Conservation (phyloP, 2,888 invertebrate species). For the Cheilosia variabilis region DNA sequence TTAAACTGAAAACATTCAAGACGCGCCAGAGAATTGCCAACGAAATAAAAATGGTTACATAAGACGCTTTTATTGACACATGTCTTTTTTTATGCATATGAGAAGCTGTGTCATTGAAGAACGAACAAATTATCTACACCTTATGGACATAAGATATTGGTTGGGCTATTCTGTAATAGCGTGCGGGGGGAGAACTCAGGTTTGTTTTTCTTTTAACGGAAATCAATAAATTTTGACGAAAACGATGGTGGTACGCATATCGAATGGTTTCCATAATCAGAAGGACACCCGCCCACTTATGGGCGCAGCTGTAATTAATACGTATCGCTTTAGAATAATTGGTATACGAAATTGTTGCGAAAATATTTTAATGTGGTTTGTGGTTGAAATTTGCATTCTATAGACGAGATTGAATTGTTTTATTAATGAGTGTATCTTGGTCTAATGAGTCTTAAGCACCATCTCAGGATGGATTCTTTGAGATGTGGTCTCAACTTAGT, state of each 20-base stretch:
- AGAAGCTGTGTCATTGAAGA: not conserved
- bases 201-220: slow-evolving; percentile 1
- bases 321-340: slow-evolving; percentile 1
- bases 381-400: not conserved
- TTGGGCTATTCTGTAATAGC: slow-evolving; percentile 15
- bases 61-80: slow-evolving; percentile 1
- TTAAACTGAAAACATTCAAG: slow-evolving; percentile 7
- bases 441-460: not conserved
- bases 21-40: not conserved
- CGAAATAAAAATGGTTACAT: slow-evolving; percentile 21
- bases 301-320: slow-evolving; percentile 11
- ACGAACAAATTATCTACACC: not conserved
- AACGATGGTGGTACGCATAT: slow-evolving; percentile 2
- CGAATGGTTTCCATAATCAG: slow-evolving; percentile 8
- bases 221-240: slow-evolving; percentile 10
- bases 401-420: not conserved
- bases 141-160: not conserved
- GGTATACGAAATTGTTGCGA: not conserved
- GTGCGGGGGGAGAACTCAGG: not conserved
- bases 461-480: not conserved
- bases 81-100: slow-evolving; percentile 9
- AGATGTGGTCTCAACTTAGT: not conserved
- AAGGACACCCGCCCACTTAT: slow-evolving; percentile 12
- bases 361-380: slow-evolving; percentile 18
- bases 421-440: slow-evolving; percentile 6